Evolutionary conservation across 2,797 vertebrate genomes (phyloP).

Genomic region (Myotis myotis): DNA sequence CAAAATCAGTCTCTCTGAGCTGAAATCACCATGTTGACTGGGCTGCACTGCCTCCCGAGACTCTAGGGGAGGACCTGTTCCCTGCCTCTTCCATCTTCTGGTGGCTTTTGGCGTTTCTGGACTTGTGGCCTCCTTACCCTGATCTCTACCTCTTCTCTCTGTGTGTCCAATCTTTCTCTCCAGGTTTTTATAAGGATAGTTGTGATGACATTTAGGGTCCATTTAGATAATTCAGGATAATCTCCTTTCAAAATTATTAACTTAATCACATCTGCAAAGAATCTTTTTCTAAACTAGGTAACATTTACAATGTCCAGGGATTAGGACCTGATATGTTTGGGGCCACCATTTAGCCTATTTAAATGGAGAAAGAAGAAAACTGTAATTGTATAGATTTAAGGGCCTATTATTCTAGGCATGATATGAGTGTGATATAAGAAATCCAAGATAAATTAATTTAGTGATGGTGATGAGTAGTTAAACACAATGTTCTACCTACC

Average conservation of each 20-base stretch:
- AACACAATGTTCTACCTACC: not conserved
- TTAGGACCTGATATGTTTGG: not conserved
- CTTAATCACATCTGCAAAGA: not conserved
- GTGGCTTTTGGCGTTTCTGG: not conserved
- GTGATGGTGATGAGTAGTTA: not conserved
- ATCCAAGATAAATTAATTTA: not conserved
- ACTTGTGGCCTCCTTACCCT: not conserved
- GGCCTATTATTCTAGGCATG: not conserved
- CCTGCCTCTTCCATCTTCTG: not conserved
- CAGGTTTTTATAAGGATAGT: not conserved
- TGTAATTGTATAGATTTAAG: not conserved
- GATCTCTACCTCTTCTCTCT: not conserved
- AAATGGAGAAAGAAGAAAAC: not conserved
- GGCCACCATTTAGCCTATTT: not conserved
- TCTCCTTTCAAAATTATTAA: not conserved
- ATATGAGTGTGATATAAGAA: not conserved
- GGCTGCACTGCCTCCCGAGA: rapidly evolving
- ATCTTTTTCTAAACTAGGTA: not conserved
- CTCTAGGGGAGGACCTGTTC: too few relatives aligned
- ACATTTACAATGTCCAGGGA: not conserved
- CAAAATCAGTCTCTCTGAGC: not conserved
- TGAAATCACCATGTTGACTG: not conserved
- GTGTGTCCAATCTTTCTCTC: not conserved
- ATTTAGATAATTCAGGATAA: not conserved
- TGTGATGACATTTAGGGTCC: not conserved